Evolutionary conservation across 2,113 vertebrate genomes (phyloP).

Genomic region (Herpetotheres cachinnans): DNA sequence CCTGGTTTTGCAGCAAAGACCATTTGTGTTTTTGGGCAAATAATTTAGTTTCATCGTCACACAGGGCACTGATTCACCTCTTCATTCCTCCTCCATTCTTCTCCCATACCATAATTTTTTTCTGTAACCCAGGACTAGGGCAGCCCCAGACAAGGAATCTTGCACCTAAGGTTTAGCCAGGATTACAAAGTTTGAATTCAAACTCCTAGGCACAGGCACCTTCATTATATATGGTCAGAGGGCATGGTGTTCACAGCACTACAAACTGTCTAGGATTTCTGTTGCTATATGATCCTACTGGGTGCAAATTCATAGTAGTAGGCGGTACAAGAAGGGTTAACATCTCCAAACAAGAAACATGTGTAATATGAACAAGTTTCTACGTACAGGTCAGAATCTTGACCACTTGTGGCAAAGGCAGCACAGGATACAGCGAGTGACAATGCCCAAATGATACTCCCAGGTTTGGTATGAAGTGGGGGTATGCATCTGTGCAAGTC

Average conservation of each 20-base stretch:
- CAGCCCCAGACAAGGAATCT: background rate
- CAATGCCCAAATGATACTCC: background rate
- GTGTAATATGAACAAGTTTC: background rate
- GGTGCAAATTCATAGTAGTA: background rate
- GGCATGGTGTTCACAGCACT: background rate
- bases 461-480: background rate
- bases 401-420: background rate
- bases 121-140: background rate
- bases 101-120: background rate
- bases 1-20: background rate
- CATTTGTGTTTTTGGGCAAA: fast-evolving
- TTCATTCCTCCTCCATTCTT: background rate
- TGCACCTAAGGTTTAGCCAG: background rate
- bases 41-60: background rate
- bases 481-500: background rate
- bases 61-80: background rate
- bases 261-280: background rate
- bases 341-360: background rate
- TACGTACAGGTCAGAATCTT: background rate
- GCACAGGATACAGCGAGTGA: background rate
- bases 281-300: background rate
- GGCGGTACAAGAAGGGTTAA: background rate
- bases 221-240: background rate
- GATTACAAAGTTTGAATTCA: background rate
- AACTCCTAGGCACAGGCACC: background rate